phyloP scores from a whole-genome alignment of 1,140 invertebrate genomes.

The Papilio polytes region DNA sequence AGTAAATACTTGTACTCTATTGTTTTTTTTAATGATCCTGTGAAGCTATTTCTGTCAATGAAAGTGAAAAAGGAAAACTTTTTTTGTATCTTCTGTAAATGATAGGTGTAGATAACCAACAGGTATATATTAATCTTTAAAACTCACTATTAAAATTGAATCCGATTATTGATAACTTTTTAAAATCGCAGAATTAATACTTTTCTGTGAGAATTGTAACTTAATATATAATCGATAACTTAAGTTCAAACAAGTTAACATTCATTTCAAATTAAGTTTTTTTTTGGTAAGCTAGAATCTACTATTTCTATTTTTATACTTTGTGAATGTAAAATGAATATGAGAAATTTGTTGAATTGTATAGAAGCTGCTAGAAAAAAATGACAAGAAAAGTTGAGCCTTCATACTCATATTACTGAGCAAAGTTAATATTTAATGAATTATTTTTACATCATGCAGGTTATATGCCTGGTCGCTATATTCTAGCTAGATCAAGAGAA shows the following conservation, averaged over 20 bases:
- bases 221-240: too few relatives aligned
- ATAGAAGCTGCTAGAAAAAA: too few relatives aligned
- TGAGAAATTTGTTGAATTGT: neutral
- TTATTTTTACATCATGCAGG: neutral
- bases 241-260: too few relatives aligned
- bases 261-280: neutral
- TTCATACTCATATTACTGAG: neutral
- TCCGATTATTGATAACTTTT: neutral
- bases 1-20: too few relatives aligned
- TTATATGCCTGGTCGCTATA: too few relatives aligned
- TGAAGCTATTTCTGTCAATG: too few relatives aligned
- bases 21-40: too few relatives aligned
- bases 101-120: neutral
- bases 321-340: neutral
- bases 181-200: neutral
- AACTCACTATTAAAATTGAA: neutral
- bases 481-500: too few relatives aligned
- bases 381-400: neutral
- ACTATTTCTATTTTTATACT: conserved; percentile 6
- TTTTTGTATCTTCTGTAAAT: neutral
- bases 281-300: neutral
- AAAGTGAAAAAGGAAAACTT: neutral
- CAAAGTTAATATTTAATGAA: neutral
- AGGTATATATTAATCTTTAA: neutral
- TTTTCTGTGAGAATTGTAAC: neutral